Evolutionary conservation across 2,113 vertebrate genomes (phyloP).

Genomic region (Salvelinus namaycush): DNA sequence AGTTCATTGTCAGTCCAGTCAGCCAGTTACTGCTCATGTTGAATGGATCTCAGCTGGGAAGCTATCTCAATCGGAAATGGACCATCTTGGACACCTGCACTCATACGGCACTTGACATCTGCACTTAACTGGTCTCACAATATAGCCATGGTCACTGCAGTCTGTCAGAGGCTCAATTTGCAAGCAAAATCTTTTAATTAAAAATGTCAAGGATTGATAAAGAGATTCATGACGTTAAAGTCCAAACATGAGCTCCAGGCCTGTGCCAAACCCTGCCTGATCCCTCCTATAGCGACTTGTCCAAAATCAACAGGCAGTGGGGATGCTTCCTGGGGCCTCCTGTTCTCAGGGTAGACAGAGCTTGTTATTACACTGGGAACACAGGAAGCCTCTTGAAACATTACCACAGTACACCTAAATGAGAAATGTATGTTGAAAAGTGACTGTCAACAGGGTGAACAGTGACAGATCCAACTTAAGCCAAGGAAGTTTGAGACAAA

Average conservation of each 20-base stretch:
- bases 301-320: conserved; percentile 44
- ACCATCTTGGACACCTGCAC: neutral
- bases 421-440: neutral
- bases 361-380: conserved; percentile 16
- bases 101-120: no score
- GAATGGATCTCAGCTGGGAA: neutral
- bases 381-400: neutral
- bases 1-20: neutral
- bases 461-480: neutral
- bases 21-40: neutral
- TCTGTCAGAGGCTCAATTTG: no score
- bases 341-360: conserved; percentile 14
- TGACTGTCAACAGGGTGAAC: neutral
- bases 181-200: no score
- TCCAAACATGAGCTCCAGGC: neutral
- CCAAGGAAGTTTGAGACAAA: no score
- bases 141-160: no score
- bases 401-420: neutral
- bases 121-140: no score
- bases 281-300: neutral
- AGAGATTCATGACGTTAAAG: conserved; percentile 10
- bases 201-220: neutral
- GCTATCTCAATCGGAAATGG: neutral
- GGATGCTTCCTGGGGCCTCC: conserved; percentile 16
- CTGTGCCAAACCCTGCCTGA: conserved; percentile 12